phyloP scores from a whole-genome alignment of 2,888 invertebrate genomes.

The Pammene fasciana region DNA sequence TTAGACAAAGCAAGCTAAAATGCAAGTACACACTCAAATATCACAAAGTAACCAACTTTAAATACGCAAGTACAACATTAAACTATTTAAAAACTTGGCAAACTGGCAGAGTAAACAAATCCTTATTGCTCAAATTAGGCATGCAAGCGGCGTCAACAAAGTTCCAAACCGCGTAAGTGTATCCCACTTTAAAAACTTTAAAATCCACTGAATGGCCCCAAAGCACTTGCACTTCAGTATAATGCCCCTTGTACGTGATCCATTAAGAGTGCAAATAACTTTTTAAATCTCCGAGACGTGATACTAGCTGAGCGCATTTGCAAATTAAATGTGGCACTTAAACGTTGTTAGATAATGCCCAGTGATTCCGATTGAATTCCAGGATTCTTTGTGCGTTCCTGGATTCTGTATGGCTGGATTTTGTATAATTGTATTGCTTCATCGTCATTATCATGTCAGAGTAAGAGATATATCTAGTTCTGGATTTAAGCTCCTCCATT shows the following conservation, averaged over 20 bases:
- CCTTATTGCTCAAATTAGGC: conserved; percentile 39
- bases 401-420: no score
- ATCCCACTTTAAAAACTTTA: conserved; percentile 44
- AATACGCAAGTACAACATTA: not conserved
- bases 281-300: conserved; percentile 44
- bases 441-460: not conserved
- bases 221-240: conserved; percentile 42
- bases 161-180: conserved; percentile 37
- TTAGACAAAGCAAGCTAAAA: no score
- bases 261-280: conserved; percentile 46
- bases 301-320: conserved; percentile 42
- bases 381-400: not conserved
- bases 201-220: conserved; percentile 44
- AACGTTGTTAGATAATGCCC: conserved; percentile 22
- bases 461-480: no score
- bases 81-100: not conserved
- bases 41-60: not conserved
- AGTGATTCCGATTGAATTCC: conserved; percentile 18
- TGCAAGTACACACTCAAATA: not conserved
- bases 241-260: conserved; percentile 45
- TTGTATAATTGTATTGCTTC: not conserved
- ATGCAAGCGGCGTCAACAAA: conserved; percentile 44
- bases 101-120: conserved; percentile 11
- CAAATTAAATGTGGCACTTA: conserved; percentile 44
- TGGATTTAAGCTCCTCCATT: no score